Base-by-base conservation (phyloP, 1,140 invertebrate genomes). In the Hylyphantes graminicola region DNA sequence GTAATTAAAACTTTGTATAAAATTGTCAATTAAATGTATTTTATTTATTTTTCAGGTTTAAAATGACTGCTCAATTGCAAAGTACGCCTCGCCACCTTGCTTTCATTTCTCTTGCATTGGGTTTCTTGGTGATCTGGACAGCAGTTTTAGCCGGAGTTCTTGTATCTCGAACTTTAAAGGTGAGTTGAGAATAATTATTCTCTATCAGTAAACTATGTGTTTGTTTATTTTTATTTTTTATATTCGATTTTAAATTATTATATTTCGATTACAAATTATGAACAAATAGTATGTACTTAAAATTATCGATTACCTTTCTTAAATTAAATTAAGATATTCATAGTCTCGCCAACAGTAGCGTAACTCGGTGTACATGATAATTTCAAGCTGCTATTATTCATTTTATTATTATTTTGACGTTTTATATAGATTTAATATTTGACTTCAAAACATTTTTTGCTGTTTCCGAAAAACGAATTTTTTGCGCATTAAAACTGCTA, bases 121-220 rank as follows among this genome's bases (percentile, higher is more conserved):
- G 85, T 21, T 85, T 85, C 64, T 63, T 85, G 9, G 78, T 85
- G 0, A 85, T 85, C 5, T 85, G 85, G 85, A 85, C 85, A 50
- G 85, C 78, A 68, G 85, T 85, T 51, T 51, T 85, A 21, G 85
- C 85, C 13, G 85, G 85, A 55, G 70, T 85, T 13, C 50, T 85
- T 11, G 78, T 85, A 9, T 81, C 85, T 13, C 51, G 85, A 7
- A 81, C 85, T 17, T 54, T 85, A 21, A 85, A 85, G 50, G 85
- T 85, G 72, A n/a, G 72, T 57, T 65, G 7, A 72, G 15, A 19
- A 63, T 12, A 63, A 15, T 19, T 19, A 67, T 11, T 21, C 7
- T 21, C 65, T 67, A 3, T 54, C 11, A 51, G 50, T 54, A 54
- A 8, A 73, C 12, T 67, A 19, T 67, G 17, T 13, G 48, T 2